Base-by-base conservation (phyloP, 2,888 invertebrate species). In the Drosophila falleni region DNA sequence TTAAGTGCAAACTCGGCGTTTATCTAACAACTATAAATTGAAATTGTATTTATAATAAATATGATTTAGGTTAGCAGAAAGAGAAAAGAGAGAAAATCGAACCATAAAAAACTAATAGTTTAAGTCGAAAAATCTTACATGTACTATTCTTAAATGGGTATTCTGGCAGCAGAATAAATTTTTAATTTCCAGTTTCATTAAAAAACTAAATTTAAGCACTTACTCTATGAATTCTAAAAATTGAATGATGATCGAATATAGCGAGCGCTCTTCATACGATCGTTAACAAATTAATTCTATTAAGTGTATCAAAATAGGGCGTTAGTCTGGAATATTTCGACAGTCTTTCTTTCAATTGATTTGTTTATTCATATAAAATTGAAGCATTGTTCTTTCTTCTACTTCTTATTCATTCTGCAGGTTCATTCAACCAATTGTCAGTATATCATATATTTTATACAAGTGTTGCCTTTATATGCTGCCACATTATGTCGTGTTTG, bases 351-450 rank as follows among this genome's bases (percentile, higher is more conserved):
- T 44, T 19, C 23, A 44, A 44, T 23, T 44, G 23, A 44, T 44
- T 44, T 44, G 23, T 23, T 26, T 13, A 33, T 33, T 37, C 23
- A 44, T 44, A 13, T 10, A 16, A 4, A 8, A 16, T 41, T 16
- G 41, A 8, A 16, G 9, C 41, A 29, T 29, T 29, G 1, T 29
- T 44, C 23, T 44, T 6, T 19, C 11, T 26, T 13, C 13, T 13
- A 23, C 23, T 44, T 46, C 31, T n/a, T 44, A 2, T 9, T 31
- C 33, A 13, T 5, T 13, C 5, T n/a, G 2, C 10, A 44, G 26
- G 68, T 63, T 64, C 67, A 68, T 63, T 73, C 42, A 73, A 73
- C 63, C 64, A 51, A 5, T 39, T 44, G 15, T n/a, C 8, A 23
- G 44, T 8, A 23, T 51, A 47, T 26, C 60, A 74, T 60, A 74